phyloP scores from a whole-genome alignment of 1,140 invertebrate genomes.

The Caenorhabditis briggsae region DNA sequence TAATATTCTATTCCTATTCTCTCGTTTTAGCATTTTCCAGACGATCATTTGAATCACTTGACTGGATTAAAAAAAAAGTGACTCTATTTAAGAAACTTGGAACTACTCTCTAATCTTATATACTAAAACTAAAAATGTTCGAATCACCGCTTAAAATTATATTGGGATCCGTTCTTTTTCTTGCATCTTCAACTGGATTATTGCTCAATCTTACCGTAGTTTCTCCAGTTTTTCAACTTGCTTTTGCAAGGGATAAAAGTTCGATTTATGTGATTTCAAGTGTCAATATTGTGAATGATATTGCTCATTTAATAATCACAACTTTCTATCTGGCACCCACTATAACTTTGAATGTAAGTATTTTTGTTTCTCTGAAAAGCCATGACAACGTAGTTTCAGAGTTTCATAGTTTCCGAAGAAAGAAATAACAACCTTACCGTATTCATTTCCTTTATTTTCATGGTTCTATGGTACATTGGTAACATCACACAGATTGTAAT shows the following conservation, averaged over 20 bases:
- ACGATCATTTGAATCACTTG: not conserved
- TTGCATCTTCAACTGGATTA: not conserved
- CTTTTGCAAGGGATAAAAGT: constrained; percentile 32
- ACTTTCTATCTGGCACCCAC: constrained; percentile 45
- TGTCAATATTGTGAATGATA: constrained; percentile 48
- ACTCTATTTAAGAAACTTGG: too few species aligned
- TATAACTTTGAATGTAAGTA: constrained; percentile 39
- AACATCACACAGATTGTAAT: constrained; percentile 51
- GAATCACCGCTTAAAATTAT: not conserved
- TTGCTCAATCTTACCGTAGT: constrained; percentile 2
- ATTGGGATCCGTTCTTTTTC: not conserved
- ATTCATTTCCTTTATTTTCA: constrained; percentile 50
- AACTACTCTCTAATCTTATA: too few species aligned
- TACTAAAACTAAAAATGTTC: not conserved
- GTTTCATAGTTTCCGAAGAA: constrained; percentile 11
- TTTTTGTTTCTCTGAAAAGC: too few species aligned
- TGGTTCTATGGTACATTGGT: constrained; percentile 36
- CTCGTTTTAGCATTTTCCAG: not conserved
- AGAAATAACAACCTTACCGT: not conserved
- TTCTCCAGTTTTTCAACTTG: constrained; percentile 45
- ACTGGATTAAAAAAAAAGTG: not conserved
- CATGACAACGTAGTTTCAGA: not conserved
- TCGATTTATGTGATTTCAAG: constrained; percentile 55
- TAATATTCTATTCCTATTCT: not conserved
- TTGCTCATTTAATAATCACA: constrained; percentile 4